Evolutionary conservation across 2,113 vertebrate genomes (phyloP).

Genomic region (Hyaena hyaena): DNA sequence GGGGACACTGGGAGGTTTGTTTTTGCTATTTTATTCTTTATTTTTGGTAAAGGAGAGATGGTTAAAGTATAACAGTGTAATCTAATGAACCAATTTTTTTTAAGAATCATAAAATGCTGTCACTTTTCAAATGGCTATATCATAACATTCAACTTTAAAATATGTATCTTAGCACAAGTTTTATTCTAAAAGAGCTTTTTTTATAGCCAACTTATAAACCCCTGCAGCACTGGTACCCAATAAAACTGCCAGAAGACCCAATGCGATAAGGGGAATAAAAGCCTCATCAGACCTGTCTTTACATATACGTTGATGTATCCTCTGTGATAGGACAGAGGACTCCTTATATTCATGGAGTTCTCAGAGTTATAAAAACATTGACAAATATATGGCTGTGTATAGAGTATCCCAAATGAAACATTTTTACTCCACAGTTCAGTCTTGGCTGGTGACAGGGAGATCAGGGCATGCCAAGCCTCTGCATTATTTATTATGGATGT

Average conservation of each 20-base stretch:
- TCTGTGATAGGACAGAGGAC: conserved; percentile 59
- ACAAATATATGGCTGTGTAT: conserved; percentile 69
- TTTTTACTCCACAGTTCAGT: conserved; percentile 67
- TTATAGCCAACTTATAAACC: conserved; percentile 80
- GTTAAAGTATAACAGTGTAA: not conserved
- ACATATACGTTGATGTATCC: conserved; percentile 4
- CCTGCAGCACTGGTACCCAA: conserved; percentile 68
- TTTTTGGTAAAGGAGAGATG: not conserved
- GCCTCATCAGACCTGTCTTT: conserved; percentile 51
- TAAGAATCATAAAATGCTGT: conserved; percentile 71
- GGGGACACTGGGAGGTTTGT: not conserved
- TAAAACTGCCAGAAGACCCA: conserved; percentile 73
- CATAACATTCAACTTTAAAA: conserved; percentile 70
- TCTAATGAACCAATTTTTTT: not conserved
- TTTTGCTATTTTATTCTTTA: not conserved
- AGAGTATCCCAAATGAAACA: conserved; percentile 55
- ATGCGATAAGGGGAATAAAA: conserved; percentile 72
- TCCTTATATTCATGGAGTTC: conserved; percentile 69
- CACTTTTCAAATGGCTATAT: conserved; percentile 76
- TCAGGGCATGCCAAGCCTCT: conserved; percentile 46
- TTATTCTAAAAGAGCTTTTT: conserved; percentile 75
- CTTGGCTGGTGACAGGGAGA: conserved; percentile 62
- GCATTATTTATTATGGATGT: conserved; percentile 68
- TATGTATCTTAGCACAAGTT: conserved; percentile 76
- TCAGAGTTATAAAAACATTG: conserved; percentile 71